phyloP scores from a whole-genome alignment of 2,888 invertebrate genomes.

The Molanna angustata region DNA sequence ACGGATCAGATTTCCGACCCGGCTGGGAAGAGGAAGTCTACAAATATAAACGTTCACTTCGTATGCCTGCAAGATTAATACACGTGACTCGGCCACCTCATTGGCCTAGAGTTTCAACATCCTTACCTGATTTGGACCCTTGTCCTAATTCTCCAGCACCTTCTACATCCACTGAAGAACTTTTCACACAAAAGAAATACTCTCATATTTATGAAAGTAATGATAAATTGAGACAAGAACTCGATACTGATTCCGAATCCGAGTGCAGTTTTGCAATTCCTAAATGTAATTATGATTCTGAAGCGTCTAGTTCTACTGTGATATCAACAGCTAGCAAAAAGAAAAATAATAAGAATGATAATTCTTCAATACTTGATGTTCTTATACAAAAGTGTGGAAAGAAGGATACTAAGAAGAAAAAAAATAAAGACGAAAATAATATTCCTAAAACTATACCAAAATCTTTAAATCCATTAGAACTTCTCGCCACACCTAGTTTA shows the following conservation, averaged over 20 bases:
- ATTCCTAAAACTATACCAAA: slow-evolving; percentile 57
- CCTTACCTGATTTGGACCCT: slow-evolving; percentile 75
- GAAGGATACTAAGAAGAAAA: slow-evolving; percentile 55
- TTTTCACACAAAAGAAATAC: slow-evolving; percentile 43
- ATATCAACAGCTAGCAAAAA: slow-evolving; percentile 56
- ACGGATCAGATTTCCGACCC: slow-evolving; percentile 70
- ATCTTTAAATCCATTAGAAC: slow-evolving; percentile 53
- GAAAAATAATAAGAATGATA: slow-evolving; percentile 43
- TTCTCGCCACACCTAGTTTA: slow-evolving; percentile 65
- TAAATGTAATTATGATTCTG: slow-evolving; percentile 63
- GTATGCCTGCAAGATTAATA: slow-evolving; percentile 79
- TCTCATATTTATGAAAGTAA: slow-evolving; percentile 33
- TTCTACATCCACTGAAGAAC: slow-evolving; percentile 61
- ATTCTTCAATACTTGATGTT: slow-evolving; percentile 63
- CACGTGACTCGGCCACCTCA: slow-evolving; percentile 73
- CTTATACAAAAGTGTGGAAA: slow-evolving; percentile 64
- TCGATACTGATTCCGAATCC: slow-evolving; percentile 66
- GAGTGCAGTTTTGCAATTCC: slow-evolving; percentile 61
- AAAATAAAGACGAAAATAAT: slow-evolving; percentile 55
- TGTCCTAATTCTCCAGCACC: slow-evolving; percentile 69
- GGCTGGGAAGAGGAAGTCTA: slow-evolving; percentile 84
- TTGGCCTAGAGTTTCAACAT: slow-evolving; percentile 67
- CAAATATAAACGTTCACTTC: slow-evolving; percentile 74
- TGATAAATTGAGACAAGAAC: slow-evolving; percentile 45
- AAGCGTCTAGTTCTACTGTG: slow-evolving; percentile 65